Percentiles rank a stretch among this genome's conserved stretches.
phyloP scores from a whole-genome alignment of 2,113 vertebrate species.

The Scopus umbretta region DNA sequence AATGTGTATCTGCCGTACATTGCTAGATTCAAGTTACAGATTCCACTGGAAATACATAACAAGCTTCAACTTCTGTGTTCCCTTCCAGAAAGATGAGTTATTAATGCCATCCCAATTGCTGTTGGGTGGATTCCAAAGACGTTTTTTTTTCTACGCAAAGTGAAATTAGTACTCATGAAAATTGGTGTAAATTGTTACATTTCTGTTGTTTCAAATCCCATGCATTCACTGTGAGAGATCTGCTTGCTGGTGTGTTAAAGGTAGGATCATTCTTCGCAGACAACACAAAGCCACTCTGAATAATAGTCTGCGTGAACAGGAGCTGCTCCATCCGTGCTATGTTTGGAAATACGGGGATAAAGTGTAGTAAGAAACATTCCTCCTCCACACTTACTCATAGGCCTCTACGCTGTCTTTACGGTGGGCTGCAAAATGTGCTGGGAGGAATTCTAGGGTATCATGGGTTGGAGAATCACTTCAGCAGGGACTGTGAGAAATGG shows the following conservation, averaged over 20 bases:
- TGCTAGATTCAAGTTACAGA: not conserved
- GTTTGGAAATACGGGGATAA: not conserved
- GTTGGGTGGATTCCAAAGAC: not conserved
- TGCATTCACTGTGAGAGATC: not conserved
- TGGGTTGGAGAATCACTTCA: not conserved
- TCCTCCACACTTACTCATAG: constrained; percentile 18
- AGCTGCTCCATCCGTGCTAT: not conserved
- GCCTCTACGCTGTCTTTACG: not conserved
- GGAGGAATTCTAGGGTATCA: not conserved
- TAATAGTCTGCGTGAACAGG: not conserved
- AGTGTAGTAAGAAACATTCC: constrained; percentile 22
- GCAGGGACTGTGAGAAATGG: not conserved
- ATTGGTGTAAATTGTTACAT: not conserved
- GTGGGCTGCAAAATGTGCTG: not conserved
- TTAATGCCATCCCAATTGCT: not conserved
- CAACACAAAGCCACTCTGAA: not conserved
- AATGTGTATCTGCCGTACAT: not conserved
- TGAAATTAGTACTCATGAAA: not conserved
- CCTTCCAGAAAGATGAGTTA: not conserved
- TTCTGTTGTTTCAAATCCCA: not conserved
- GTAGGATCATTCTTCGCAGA: not conserved
- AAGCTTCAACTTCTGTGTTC: not conserved
- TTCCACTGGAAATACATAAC: not conserved
- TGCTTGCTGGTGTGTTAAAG: not conserved
- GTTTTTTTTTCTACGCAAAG: not conserved